Conservation (phyloP, 2,113 vertebrate genomes). For the Uria aalge region DNA sequence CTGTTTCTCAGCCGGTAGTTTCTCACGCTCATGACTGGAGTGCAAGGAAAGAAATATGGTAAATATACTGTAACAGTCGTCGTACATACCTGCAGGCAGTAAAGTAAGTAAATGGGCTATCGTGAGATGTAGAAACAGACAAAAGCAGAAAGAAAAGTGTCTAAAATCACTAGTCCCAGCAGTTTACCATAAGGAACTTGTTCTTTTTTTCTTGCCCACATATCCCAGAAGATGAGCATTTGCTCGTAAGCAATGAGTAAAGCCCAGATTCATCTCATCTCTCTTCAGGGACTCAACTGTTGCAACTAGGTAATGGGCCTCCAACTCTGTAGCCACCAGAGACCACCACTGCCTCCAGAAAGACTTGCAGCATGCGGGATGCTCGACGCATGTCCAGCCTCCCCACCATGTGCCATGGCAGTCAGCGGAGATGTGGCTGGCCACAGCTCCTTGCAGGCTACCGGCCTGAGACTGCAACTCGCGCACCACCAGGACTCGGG, state of each 20-base stretch:
- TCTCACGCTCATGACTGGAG: background rate
- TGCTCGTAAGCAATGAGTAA: background rate
- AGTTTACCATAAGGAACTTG: background rate
- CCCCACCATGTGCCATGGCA: background rate
- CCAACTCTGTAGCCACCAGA: background rate
- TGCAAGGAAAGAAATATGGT: constrained; percentile 43
- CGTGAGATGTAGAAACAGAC: background rate
- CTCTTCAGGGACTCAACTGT: background rate
- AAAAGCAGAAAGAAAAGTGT: background rate
- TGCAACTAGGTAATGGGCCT: background rate
- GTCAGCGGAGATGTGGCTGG: background rate
- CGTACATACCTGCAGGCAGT: background rate
- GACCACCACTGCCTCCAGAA: background rate
- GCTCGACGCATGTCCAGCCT: fast-evolving
- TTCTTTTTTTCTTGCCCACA: background rate
- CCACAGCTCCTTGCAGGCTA: background rate
- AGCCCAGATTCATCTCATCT: background rate
- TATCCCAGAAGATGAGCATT: background rate
- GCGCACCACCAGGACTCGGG: background rate
- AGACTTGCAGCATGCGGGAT: background rate
- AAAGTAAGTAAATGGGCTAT: background rate
- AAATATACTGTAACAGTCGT: background rate
- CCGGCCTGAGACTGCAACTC: background rate
- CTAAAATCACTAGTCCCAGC: background rate
- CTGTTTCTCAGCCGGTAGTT: background rate